Conservation (phyloP, 2,888 invertebrate genomes). For the Arge pagana region DNA sequence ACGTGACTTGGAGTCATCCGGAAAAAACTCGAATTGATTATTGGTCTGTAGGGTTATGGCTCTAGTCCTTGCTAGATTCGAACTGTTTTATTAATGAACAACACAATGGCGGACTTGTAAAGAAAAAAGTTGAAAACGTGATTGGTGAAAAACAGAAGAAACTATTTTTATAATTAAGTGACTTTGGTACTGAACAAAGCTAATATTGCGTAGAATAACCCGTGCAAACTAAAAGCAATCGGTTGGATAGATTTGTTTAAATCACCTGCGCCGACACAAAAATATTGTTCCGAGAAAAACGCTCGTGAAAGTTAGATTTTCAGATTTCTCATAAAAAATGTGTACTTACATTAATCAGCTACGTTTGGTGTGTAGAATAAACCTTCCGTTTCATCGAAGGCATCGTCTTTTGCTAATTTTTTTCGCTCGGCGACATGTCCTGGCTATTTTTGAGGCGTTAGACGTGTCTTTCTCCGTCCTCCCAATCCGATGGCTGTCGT, state of each 20-base stretch:
- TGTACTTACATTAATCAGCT: constrained; percentile 28
- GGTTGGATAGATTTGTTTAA: constrained; percentile 24
- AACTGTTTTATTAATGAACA: no score
- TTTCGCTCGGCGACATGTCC: constrained; percentile 24
- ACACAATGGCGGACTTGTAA: no score
- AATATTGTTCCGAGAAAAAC: constrained; percentile 28
- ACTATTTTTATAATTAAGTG: no score
- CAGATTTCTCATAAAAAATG: constrained; percentile 26
- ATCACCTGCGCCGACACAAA: constrained; percentile 24
- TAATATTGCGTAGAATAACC: no score
- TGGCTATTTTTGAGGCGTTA: constrained; percentile 29
- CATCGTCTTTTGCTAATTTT: constrained; percentile 46
- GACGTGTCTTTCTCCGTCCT: constrained; percentile 25
- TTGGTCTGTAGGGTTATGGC: no score
- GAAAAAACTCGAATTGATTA: no score
- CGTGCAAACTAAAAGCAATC: no score
- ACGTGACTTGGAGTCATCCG: no score
- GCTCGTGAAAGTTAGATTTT: constrained; percentile 27
- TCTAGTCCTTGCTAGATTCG: no score
- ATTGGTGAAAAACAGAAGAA: no score
- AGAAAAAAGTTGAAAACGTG: no score
- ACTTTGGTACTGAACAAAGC: no score
- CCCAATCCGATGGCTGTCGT: constrained; percentile 25
- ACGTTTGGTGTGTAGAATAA: constrained; percentile 25
- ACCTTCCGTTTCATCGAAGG: constrained; percentile 25